Evolutionary conservation across 2,113 vertebrate species (phyloP).

Genomic region (Ptyas mucosa): DNA sequence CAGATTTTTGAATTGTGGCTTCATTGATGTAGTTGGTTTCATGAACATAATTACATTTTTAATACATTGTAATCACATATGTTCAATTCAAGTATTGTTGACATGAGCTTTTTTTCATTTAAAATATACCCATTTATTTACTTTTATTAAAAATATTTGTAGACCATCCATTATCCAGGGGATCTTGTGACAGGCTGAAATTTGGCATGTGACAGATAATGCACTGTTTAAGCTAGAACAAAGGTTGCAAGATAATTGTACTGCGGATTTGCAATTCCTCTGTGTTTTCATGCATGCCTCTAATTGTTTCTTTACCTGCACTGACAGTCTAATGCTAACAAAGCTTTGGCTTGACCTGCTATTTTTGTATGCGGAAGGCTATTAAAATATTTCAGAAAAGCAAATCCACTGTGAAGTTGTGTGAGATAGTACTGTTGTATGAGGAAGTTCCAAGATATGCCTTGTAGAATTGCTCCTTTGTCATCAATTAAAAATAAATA

Average conservation of each 20-base stretch:
- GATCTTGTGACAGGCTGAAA: neutral
- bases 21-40: neutral
- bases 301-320: neutral
- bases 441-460: neutral
- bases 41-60: neutral
- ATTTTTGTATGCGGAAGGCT: neutral
- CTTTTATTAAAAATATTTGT: neutral
- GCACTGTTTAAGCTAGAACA: too few species aligned
- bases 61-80: neutral
- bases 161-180: neutral
- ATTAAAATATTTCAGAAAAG: neutral
- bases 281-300: neutral
- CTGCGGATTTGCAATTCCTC: neutral
- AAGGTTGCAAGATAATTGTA: neutral
- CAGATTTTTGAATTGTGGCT: neutral
- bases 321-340: neutral
- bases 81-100: neutral
- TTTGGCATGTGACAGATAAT: neutral
- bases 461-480: neutral
- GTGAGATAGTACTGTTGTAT: neutral
- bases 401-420: neutral
- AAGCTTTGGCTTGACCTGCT: neutral
- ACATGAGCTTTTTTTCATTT: neutral
- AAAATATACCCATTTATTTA: neutral
- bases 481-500: neutral